Evolutionary conservation across 2,113 vertebrate genomes (phyloP).

Genomic region (Egretta garzetta): DNA sequence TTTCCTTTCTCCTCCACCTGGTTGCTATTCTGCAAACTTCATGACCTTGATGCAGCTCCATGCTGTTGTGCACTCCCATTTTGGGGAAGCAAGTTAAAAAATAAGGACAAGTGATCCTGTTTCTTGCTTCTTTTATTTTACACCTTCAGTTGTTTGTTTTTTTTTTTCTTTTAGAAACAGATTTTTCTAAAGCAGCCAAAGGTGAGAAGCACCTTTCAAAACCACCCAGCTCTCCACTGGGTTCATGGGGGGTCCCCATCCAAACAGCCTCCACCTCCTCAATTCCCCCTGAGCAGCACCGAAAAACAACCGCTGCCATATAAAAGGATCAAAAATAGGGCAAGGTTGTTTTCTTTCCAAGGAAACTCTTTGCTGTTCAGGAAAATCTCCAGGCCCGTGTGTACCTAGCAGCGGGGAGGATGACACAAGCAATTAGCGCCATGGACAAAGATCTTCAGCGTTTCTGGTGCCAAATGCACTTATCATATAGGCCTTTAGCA

Average conservation of each 20-base stretch:
- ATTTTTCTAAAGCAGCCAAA: background rate
- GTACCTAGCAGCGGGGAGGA: background rate
- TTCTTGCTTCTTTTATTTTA: background rate
- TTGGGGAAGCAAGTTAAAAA: background rate
- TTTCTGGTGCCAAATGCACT: background rate
- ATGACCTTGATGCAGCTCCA: background rate
- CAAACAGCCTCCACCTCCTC: background rate
- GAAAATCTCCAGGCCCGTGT: background rate
- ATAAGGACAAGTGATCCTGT: background rate
- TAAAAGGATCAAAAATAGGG: background rate
- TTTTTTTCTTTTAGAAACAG: background rate
- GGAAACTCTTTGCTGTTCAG: background rate
- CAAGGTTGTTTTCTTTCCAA: background rate
- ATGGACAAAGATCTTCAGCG: background rate
- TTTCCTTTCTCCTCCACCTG: background rate
- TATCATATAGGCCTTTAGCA: background rate
- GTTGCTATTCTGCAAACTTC: background rate
- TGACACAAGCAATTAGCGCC: conserved; percentile 1
- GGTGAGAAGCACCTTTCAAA: background rate
- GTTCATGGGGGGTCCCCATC: background rate
- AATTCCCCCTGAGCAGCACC: rapidly evolving
- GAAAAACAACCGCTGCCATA: rapidly evolving
- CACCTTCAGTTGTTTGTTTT: background rate
- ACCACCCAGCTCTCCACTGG: background rate
- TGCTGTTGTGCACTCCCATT: rapidly evolving